Percentiles rank a stretch among this genome's conserved stretches.
Evolutionary conservation across 2,888 invertebrate genomes (phyloP).

Genomic region (Eupithecia exiguata): DNA sequence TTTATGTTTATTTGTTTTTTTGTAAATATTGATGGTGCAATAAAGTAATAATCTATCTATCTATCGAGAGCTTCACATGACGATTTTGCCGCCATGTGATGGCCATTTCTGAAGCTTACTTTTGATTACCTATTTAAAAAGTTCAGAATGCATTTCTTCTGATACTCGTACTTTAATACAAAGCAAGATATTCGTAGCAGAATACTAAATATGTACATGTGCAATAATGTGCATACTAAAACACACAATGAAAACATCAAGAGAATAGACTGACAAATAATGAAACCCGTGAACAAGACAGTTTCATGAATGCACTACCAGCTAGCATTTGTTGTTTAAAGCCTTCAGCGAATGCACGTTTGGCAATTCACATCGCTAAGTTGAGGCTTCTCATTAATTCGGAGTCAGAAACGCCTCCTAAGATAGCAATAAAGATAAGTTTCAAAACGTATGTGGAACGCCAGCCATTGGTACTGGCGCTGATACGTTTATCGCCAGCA

Average conservation of each 20-base stretch:
- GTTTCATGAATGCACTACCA: conserved; percentile 31
- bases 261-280: conserved; percentile 35
- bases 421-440: conserved; percentile 50
- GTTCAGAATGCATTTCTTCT: background rate
- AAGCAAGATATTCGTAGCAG: conserved; percentile 11
- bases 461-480: conserved; percentile 54
- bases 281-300: conserved; percentile 33
- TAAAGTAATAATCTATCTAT: too few species aligned
- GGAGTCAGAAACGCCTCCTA: conserved; percentile 49
- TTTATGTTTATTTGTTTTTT: too few species aligned
- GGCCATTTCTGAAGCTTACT: background rate
- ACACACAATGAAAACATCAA: conserved; percentile 33
- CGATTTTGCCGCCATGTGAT: background rate
- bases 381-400: conserved; percentile 52
- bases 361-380: conserved; percentile 45
- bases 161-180: conserved; percentile 5
- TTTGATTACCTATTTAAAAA: background rate
- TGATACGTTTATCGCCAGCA: conserved; percentile 69
- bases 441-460: conserved; percentile 48
- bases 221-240: conserved; percentile 17
- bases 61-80: too few species aligned
- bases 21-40: too few species aligned
- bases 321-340: conserved; percentile 27
- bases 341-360: conserved; percentile 42
- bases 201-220: conserved; percentile 17